Base-by-base conservation (phyloP, 1,140 invertebrate species). In the Delia radicum region DNA sequence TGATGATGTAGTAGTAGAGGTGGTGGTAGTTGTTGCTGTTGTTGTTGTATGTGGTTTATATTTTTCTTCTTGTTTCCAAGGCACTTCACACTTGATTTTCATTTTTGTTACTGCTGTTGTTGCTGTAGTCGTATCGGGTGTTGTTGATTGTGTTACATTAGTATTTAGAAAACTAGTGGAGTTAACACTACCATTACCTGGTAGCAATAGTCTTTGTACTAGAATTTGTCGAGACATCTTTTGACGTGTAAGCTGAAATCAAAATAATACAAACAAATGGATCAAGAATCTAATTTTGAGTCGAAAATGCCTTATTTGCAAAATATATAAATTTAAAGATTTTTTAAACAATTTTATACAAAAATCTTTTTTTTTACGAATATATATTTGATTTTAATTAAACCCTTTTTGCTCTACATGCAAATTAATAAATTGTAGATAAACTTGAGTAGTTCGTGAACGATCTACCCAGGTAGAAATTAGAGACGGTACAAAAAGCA, bases 211-310 rank as follows among this genome's bases (percentile, higher is more conserved):
- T 77, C 83, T 82, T 75, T 85, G 83, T 62, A 85, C 83, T 7
- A 85, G 74, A 61, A 83, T 79, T 67, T 83, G 83, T 0, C 82
- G 79, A 33, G 80, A 83, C 48, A 83, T 74, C 75, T 81, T 83
- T 24, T 82, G 83, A 0, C 83, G 81, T 12, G 81, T 80, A 3
- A 83, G 75, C 83, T 85, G n/a, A 62, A 73, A 27, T 18, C 18
- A 63, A 63, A 48, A 33, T 1, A 72, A 48, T 46, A 26, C 26
- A 18, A 26, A 37, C 3, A 37, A 37, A 37, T 37, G 13, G 8
- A n/a, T n/a, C n/a, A n/a, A n/a, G n/a, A n/a, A n/a, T n/a, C n/a
- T n/a, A n/a, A n/a, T n/a, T n/a, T n/a, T n/a, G n/a, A n/a, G n/a
- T n/a, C n/a, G n/a, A n/a, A n/a, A n/a, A n/a, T n/a, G n/a, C n/a